Base-by-base conservation (phyloP, 2,113 vertebrate genomes). In the Geococcyx californianus region DNA sequence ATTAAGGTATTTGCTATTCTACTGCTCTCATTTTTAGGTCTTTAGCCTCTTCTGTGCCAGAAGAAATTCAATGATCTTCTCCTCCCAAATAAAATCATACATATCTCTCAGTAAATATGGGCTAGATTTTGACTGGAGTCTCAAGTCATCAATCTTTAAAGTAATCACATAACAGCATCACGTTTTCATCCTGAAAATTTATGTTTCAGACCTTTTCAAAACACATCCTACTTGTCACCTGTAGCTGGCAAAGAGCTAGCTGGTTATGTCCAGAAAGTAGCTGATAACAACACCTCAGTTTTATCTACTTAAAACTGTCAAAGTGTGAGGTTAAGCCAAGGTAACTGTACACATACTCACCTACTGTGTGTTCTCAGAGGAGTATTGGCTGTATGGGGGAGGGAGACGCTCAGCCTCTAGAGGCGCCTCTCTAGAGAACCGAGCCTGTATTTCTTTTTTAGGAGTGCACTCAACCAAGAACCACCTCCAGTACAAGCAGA, bases 351-450 rank as follows among this genome's bases (percentile, higher is more conserved):
- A 17, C 3, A 11, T n/a, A 6, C 51, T 3, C 40, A 49, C 55
- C 14, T 56, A 42, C n/a, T 40, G 7, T 1, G 42, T 12, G 40
- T 12, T 66, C 80, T 34, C 58, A 75, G 29, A 77, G 23, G 9
- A 42, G 17, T 1, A 11, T 0, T 29, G 74, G 42, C 11, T 7
- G 24, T 9, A 16, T 0, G 1, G 6, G 3, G 5, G 3, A 40
- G 85, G 26, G 23, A 92, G 2, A 44, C 5, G 11, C 64, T n/a
- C 81, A 36, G 19, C 55, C 51, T 40, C 8, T 28, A 8, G 4
- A 38, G 11, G 7, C 21, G 6, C 6, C 60, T 40, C 47, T 47
- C 17, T n/a, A 78, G 25, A 12, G 21, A 0, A 80, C 3, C 40
- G 19, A 15, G 13, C 31, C 40, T 6, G 1, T 6, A 31, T 34